Evolutionary conservation across 2,888 invertebrate genomes (phyloP), one percentile per base, ranked within the genome.

Genomic region (Notocelia uddmanniana): DNA sequence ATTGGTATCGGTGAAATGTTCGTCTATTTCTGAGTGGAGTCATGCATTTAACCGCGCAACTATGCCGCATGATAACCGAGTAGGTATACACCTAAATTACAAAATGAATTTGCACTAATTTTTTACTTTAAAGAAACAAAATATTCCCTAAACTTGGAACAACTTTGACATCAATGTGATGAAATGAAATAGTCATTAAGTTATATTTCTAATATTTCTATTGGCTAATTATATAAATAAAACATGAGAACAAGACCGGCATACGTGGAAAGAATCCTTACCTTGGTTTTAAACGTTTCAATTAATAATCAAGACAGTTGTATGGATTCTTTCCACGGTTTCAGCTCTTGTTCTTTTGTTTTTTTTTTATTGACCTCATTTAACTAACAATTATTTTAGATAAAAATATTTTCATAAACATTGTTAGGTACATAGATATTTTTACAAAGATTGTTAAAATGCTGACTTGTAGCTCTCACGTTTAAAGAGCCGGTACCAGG

Each of bases 1-100:
- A 72, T 48, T 71, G 71, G 60, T 62, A 54, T 67, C 66, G 59
- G 52, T 31, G 31, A 71, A 71, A 54, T 48, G 66, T 19, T 26
- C n/a, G 48, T 71, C 59, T 55, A 67, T 67, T 55, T 55, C 34
- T 9, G 34, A 54, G 9, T 50, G 6, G 37, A 66, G 34, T 41
- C 59, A 54, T 57, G 63, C 34, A 41, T 19, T 52, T 41, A 34
- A 63, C 15, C 10, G 19, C 18, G 50, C 9, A 34, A 13, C 31
- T 52, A 34, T 34, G 0, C 9, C 18, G n/a, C 10, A 34, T 52
- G 15, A 63, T 50, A 52, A 19, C 26, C 19, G 13, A 34, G 50
- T 63, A 34, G 18, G 18, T 31, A 31, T 0, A 0, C 8, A 5
- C 8, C 31, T 31, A 6, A 31, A 15, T 0, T 41, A n/a, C 15